Evolutionary conservation across 2,888 invertebrate species (phyloP).

Genomic region (Hedychridium roseum): DNA sequence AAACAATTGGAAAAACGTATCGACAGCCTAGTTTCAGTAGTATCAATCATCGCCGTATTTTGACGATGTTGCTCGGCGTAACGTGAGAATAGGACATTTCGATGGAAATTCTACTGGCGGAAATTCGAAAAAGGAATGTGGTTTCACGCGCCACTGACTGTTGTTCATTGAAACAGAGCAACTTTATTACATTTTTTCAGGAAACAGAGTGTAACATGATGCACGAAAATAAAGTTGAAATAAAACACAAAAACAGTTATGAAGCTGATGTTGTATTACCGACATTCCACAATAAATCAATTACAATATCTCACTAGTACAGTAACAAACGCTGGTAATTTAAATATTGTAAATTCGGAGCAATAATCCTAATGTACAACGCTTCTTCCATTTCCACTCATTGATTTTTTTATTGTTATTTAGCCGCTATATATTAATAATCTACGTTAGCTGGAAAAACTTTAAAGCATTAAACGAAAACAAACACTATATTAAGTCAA

Average conservation of each 20-base stretch:
- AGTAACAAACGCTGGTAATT: not conserved
- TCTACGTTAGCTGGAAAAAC: no score
- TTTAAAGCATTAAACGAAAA: no score
- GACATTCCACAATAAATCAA: not conserved
- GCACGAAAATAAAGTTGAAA: not conserved
- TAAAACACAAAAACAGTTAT: not conserved
- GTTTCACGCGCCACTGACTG: not conserved
- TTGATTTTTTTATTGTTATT: no score
- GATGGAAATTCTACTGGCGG: slow-evolving; percentile 25
- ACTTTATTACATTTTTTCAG: not conserved
- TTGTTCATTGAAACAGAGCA: not conserved
- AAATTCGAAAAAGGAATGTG: slow-evolving; percentile 19
- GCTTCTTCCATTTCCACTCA: no score
- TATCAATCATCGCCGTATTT: slow-evolving; percentile 27
- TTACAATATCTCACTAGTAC: not conserved
- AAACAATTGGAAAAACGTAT: slow-evolving; percentile 13
- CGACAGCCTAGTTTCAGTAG: slow-evolving; percentile 27
- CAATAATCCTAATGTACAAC: no score
- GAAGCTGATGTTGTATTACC: not conserved
- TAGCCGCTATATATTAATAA: no score
- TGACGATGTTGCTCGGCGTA: slow-evolving; percentile 2
- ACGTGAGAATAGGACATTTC: slow-evolving; percentile 2
- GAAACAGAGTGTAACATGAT: not conserved
- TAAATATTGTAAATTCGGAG: not conserved
- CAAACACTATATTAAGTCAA: no score